Conservation (phyloP, 2,888 invertebrate genomes). For the Lampropteryx suffumata region DNA sequence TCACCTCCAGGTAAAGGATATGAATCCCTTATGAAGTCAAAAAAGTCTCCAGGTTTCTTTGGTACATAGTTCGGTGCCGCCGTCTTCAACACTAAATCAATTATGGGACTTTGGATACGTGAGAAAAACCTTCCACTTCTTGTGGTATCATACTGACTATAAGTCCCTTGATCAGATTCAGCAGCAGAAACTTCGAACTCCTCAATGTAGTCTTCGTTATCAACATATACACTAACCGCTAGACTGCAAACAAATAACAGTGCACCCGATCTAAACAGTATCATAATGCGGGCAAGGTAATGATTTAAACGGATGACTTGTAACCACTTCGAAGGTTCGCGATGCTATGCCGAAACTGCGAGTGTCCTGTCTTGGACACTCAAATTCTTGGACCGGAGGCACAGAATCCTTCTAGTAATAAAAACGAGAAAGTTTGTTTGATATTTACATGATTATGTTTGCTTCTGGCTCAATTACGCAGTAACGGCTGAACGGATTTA, state of each 20-base stretch:
- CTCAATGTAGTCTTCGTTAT: conserved; percentile 38
- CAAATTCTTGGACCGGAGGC: conserved; percentile 2
- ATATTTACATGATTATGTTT: no score
- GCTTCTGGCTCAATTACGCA: no score
- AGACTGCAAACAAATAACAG: conserved; percentile 33
- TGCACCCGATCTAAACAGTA: conserved; percentile 18
- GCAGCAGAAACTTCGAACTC: conserved; percentile 22
- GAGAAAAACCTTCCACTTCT: conserved; percentile 39
- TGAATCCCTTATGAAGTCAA: conserved; percentile 61
- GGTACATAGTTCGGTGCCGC: conserved; percentile 42
- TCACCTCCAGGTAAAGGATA: conserved; percentile 64
- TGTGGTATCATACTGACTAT: conserved; percentile 2
- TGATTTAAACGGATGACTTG: not conserved
- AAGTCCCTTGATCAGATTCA: not conserved
- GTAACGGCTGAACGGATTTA: no score
- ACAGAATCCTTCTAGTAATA: no score
- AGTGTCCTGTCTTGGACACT: conserved; percentile 5
- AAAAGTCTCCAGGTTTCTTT: conserved; percentile 46
- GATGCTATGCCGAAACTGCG: conserved; percentile 23
- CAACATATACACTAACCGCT: conserved; percentile 21
- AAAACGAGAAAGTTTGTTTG: no score
- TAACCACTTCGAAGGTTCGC: conserved; percentile 21
- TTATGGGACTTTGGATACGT: conserved; percentile 44
- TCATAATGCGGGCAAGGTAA: conserved; percentile 15
- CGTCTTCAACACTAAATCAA: conserved; percentile 50